Percentiles rank a stretch among this genome's conserved stretches.
Conservation (phyloP, 2,113 vertebrate species). For the Albula glossodonta region DNA sequence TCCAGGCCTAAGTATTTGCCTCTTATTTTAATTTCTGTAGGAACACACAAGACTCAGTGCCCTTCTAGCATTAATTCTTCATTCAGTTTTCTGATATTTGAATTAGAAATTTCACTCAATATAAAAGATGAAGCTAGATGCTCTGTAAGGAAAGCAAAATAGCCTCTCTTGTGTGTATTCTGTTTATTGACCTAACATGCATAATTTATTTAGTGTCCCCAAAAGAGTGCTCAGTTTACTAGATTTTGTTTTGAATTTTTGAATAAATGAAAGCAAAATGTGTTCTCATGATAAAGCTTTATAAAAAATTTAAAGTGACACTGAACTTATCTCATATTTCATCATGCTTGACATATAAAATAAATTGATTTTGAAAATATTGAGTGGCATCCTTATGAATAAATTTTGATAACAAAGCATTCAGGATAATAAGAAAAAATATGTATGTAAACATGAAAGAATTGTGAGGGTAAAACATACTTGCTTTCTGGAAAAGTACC, state of each 20-base stretch:
- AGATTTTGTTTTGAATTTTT: background rate
- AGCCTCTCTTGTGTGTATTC: background rate
- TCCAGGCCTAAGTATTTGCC: background rate
- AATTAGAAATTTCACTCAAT: background rate
- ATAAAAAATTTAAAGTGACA: background rate
- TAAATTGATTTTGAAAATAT: background rate
- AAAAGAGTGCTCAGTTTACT: background rate
- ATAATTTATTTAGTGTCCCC: background rate
- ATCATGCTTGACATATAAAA: background rate
- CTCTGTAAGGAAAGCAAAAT: background rate
- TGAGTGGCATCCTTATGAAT: background rate
- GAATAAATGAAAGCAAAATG: background rate
- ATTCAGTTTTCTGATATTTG: background rate
- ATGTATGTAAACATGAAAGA: background rate
- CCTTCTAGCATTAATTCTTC: background rate
- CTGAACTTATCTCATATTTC: background rate
- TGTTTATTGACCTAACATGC: background rate
- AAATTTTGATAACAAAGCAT: background rate
- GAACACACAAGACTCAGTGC: background rate
- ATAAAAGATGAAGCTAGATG: background rate
- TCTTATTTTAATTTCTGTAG: background rate
- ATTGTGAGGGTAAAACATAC: background rate
- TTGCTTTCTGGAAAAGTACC: background rate
- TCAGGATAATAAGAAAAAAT: background rate
- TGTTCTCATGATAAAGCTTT: background rate